Percentiles rank a stretch among this genome's conserved stretches.
Evolutionary conservation across 2,888 invertebrate genomes (phyloP).

Genomic region (Noctua fimbriata): DNA sequence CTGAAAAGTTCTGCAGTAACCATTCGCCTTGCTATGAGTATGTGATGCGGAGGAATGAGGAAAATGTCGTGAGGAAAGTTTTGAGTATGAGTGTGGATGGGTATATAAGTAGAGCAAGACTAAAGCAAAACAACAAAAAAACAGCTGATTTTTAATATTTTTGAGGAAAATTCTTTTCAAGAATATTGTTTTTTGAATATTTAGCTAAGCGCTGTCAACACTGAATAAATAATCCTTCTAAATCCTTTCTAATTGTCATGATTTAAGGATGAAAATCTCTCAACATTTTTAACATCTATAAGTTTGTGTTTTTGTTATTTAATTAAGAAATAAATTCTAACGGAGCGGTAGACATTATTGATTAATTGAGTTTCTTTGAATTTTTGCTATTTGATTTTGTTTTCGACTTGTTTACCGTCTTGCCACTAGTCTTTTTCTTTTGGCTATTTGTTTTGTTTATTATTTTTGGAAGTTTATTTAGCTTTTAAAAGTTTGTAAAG

Average conservation of each 20-base stretch:
- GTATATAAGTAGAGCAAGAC: too few species aligned
- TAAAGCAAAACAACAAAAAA: too few species aligned
- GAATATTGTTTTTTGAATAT: not conserved
- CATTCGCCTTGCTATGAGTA: too few species aligned
- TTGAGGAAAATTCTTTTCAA: not conserved
- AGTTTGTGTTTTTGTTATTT: slow-evolving; percentile 18
- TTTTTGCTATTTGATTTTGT: slow-evolving; percentile 15
- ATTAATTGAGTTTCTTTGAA: slow-evolving; percentile 26
- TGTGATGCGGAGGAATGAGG: too few species aligned
- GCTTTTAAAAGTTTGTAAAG: not conserved
- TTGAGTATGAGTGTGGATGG: too few species aligned
- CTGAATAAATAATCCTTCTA: slow-evolving; percentile 26
- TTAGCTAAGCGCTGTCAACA: slow-evolving; percentile 7
- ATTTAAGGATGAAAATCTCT: slow-evolving; percentile 12
- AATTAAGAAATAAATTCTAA: slow-evolving; percentile 22
- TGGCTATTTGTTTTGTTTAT: not conserved
- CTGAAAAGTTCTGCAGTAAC: too few species aligned
- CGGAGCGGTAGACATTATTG: slow-evolving; percentile 15
- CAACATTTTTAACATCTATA: slow-evolving; percentile 20
- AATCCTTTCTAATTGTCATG: slow-evolving; percentile 35
- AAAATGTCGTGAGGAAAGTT: too few species aligned
- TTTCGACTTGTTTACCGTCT: not conserved
- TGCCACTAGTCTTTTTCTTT: not conserved
- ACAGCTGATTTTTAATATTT: too few species aligned
- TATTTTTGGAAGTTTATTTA: not conserved